Percentiles rank a stretch among this genome's conserved stretches.
Conservation (phyloP, 1,140 invertebrate genomes). For the Bombus cullumanus region DNA sequence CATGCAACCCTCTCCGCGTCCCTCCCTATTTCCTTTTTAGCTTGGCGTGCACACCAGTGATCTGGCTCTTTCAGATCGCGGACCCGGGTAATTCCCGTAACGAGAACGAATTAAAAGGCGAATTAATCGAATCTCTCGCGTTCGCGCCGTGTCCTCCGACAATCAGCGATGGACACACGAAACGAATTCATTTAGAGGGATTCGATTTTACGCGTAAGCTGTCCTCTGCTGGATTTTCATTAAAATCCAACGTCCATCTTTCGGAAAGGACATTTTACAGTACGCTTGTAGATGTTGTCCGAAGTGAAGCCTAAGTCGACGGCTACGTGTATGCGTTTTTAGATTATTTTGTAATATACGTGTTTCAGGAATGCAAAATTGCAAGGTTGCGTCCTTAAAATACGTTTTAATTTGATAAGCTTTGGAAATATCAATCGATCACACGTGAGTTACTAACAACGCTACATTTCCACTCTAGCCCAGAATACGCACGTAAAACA, state of each 20-base stretch:
- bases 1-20: conserved; percentile 1
- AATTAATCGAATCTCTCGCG: conserved; percentile 71
- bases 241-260: neutral
- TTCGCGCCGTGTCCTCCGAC: conserved; percentile 42
- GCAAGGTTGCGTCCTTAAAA: neutral
- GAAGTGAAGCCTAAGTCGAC: no score
- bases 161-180: conserved; percentile 1
- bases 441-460: no score
- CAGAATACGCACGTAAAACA: neutral
- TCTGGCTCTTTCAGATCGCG: conserved; percentile 70
- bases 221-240: neutral
- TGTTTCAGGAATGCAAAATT: neutral
- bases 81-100: conserved; percentile 76
- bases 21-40: conserved; percentile 44
- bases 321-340: no score
- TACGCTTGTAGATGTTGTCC: no score
- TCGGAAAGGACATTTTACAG: no score
- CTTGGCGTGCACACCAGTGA: conserved; percentile 21
- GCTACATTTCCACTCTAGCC: no score
- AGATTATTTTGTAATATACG: no score
- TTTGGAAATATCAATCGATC: no score
- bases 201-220: conserved; percentile 28
- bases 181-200: conserved; percentile 27
- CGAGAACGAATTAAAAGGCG: conserved; percentile 75
- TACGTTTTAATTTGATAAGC: no score